Evolutionary conservation across 2,113 vertebrate species (phyloP).

Genomic region (Tragelaphus imberbis): DNA sequence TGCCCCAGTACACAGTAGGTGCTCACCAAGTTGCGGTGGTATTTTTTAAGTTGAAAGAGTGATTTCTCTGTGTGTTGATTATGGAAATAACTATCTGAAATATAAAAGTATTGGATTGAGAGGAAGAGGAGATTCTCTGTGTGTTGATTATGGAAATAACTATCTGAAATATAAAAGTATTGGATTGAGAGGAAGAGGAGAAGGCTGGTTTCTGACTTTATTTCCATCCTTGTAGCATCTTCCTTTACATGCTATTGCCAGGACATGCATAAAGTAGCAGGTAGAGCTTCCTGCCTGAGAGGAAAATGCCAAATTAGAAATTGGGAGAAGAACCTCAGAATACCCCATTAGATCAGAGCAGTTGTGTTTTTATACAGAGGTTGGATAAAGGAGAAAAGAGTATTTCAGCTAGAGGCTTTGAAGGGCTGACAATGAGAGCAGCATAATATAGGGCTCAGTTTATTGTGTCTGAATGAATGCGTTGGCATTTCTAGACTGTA

Average conservation of each 20-base stretch:
- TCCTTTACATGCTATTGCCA: background rate
- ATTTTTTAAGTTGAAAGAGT: background rate
- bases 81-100: background rate
- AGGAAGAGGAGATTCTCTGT: background rate
- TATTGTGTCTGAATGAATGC: constrained; percentile 49
- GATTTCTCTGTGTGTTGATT: background rate
- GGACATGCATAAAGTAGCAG: background rate
- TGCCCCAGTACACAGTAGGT: background rate
- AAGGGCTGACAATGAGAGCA: background rate
- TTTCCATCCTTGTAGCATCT: background rate
- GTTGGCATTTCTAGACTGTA: constrained; percentile 52
- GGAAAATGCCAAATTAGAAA: constrained; percentile 29
- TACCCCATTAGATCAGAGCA: background rate
- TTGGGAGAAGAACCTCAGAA: constrained; percentile 31
- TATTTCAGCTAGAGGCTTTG: constrained; percentile 23
- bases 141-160: background rate
- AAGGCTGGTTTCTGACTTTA: background rate
- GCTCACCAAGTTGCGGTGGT: background rate
- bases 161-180: background rate
- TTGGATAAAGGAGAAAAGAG: constrained; percentile 11
- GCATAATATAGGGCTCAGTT: constrained; percentile 16
- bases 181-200: background rate
- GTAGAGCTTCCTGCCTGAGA: constrained; percentile 28
- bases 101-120: background rate
- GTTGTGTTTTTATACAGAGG: background rate